Evolutionary conservation across 2,113 vertebrate genomes (phyloP).

Genomic region (Mus pahari): DNA sequence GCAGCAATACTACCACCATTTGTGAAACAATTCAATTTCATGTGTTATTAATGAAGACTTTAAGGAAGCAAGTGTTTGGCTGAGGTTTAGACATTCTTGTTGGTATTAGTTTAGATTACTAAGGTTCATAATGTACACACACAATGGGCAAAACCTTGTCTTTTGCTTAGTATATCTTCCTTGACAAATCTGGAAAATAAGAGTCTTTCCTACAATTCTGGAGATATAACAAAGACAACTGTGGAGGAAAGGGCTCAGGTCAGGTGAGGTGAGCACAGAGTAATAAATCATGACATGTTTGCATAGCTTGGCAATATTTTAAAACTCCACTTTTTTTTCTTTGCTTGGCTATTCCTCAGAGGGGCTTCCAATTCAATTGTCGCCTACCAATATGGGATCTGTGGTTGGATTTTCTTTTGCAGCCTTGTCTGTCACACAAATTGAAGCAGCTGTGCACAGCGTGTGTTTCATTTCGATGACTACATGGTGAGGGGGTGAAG

Average conservation of each 20-base stretch:
- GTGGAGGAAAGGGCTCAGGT: background rate
- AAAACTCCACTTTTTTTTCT: conserved; percentile 63
- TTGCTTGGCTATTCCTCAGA: conserved; percentile 71
- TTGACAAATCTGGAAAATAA: conserved; percentile 36
- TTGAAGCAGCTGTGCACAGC: conserved; percentile 77
- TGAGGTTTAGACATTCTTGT: background rate
- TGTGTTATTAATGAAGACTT: conserved; percentile 2
- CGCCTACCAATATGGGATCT: conserved; percentile 33
- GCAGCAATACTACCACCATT: background rate
- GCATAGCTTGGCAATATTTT: conserved; percentile 23
- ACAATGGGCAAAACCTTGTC: background rate
- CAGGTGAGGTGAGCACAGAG: background rate
- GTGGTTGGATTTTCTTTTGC: conserved; percentile 63
- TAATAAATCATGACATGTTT: conserved; percentile 67
- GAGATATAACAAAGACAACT: conserved; percentile 22
- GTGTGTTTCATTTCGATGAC: conserved; percentile 65
- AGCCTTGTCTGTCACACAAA: conserved; percentile 65
- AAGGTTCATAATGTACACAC: background rate
- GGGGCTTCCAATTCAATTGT: conserved; percentile 69
- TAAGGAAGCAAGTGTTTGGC: background rate
- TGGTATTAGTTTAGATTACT: conserved; percentile 34
- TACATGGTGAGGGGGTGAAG: conserved; percentile 10
- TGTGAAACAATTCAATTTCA: background rate
- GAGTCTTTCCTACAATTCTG: background rate
- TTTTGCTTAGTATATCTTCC: background rate